phyloP scores from a whole-genome alignment of 2,113 vertebrate genomes.

The Protobothrops flavoviridis region DNA sequence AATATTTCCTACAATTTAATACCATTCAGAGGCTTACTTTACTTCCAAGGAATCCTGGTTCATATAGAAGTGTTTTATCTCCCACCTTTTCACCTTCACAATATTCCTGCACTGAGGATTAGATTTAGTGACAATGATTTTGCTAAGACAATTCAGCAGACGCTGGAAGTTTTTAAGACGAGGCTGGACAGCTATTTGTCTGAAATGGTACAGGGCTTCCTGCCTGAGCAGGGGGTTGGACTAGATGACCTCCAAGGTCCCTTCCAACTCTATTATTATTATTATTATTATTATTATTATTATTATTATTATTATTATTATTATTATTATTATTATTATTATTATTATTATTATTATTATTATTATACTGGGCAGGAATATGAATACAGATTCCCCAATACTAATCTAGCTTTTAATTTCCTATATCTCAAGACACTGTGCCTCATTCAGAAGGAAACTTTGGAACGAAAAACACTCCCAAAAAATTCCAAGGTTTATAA shows the following conservation, averaged over 20 bases:
- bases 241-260: too few relatives aligned
- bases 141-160: background rate
- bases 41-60: background rate
- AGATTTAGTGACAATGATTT: background rate
- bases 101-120: background rate
- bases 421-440: background rate
- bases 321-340: too few relatives aligned
- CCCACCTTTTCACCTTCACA: background rate
- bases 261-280: too few relatives aligned
- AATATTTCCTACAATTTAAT: background rate
- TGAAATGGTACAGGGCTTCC: too few relatives aligned
- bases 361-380: background rate
- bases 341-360: too few relatives aligned
- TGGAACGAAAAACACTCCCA: background rate
- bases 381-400: background rate
- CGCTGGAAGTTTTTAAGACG: too few relatives aligned
- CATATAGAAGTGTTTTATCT: background rate
- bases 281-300: too few relatives aligned
- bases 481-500: background rate
- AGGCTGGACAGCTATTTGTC: too few relatives aligned
- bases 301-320: too few relatives aligned
- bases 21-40: background rate
- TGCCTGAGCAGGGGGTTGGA: too few relatives aligned
- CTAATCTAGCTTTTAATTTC: background rate
- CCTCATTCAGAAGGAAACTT: background rate